Percentiles rank a stretch among this genome's conserved stretches.
Conservation (phyloP, 2,797 vertebrate species). For the Aquila chrysaetos region DNA sequence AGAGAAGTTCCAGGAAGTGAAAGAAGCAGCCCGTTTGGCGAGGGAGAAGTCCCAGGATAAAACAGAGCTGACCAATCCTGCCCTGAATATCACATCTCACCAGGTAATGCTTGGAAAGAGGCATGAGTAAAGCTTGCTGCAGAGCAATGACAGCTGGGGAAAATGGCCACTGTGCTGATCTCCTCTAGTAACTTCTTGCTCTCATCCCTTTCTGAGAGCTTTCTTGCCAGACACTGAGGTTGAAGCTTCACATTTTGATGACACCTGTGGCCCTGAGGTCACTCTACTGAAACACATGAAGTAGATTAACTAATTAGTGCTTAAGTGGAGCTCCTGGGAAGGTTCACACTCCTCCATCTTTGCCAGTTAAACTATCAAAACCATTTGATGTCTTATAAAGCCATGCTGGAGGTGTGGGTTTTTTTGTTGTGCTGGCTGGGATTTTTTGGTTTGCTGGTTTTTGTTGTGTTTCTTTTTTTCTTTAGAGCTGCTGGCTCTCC, state of each 20-base stretch:
- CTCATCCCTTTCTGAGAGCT: neutral
- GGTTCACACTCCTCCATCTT: neutral
- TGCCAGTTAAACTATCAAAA: neutral
- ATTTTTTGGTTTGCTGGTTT: neutral
- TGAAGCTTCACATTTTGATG: neutral
- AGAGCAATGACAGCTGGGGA: neutral
- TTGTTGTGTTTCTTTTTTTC: neutral
- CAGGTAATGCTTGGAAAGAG: constrained; percentile 77
- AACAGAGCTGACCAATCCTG: constrained; percentile 88
- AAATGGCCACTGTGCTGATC: accelerated
- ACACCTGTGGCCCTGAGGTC: neutral
- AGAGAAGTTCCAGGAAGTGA: constrained; percentile 96
- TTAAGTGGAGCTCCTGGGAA: neutral
- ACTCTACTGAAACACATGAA: neutral
- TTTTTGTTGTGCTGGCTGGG: too few relatives aligned
- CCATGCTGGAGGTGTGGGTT: neutral
- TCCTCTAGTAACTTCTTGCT: neutral
- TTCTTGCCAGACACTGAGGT: neutral
- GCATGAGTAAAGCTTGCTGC: neutral
- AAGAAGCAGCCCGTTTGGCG: constrained; percentile 89
- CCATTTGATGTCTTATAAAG: neutral
- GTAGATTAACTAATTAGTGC: neutral
- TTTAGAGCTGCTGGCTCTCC: neutral
- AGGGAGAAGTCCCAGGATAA: constrained; percentile 96
- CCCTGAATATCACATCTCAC: constrained; percentile 85